Evolutionary conservation across 2,797 vertebrate species (phyloP).

Genomic region (Otolemur crassicaudatus): DNA sequence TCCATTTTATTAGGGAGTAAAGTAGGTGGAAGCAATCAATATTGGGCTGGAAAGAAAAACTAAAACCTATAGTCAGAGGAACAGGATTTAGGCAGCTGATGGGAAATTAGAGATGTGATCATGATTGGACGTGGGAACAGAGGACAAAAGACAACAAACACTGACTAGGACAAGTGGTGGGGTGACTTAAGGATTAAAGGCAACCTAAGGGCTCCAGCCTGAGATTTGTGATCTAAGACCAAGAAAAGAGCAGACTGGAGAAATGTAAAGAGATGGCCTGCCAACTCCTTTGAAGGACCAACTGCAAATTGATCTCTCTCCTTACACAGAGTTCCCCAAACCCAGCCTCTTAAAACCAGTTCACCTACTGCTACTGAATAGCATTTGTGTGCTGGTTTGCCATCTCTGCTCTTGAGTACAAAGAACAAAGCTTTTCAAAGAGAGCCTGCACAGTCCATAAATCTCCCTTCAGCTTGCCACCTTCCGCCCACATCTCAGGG

Average conservation of each 20-base stretch:
- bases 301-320: neutral
- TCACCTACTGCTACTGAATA: neutral
- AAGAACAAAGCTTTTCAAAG: neutral
- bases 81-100: neutral
- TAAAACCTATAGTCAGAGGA: neutral
- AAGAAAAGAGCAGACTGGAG: neutral
- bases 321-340: neutral
- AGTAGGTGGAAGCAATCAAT: neutral
- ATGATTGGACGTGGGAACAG: neutral
- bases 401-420: neutral
- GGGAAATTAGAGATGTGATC: neutral
- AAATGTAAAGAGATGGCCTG: neutral
- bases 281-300: neutral
- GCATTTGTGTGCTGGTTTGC: neutral
- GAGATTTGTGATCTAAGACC: neutral
- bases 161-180: neutral
- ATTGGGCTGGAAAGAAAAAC: neutral
- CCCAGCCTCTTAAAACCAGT: neutral
- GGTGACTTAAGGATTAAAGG: neutral
- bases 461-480: neutral
- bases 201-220: neutral
- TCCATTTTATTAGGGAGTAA: neutral
- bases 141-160: neutral
- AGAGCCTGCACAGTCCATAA: neutral
- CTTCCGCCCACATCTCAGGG: neutral